These are phyloP conservation scores for Paramormyrops hopkinsi DNA, from an alignment of 2,797 vertebrate genomes.

Conservation along the genomic window DNA sequence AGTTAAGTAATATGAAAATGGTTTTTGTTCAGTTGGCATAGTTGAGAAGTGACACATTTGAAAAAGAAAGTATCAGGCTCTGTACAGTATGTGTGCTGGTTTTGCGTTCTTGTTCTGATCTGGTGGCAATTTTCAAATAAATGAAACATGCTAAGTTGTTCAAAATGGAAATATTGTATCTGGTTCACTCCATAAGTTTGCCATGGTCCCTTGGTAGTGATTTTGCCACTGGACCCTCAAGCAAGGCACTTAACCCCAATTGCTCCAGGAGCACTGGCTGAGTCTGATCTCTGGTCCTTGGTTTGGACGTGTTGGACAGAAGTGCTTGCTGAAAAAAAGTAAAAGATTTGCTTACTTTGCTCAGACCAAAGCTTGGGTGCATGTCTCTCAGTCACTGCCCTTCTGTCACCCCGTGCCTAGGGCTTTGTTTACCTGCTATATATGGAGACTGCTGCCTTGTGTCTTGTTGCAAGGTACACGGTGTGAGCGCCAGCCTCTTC, in stretches of 20 bases:
- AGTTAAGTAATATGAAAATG: not conserved
- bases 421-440: not conserved
- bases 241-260: not conserved
- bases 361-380: not conserved
- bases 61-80: not conserved
- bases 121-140: not conserved
- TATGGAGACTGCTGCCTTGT: not conserved
- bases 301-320: not conserved
- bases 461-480: constrained; percentile 64
- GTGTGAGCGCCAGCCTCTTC: constrained; percentile 73
- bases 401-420: not conserved
- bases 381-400: not conserved
- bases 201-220: not conserved
- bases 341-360: not conserved
- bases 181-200: not conserved
- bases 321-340: not conserved
- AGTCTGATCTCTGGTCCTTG: not conserved
- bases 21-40: not conserved
- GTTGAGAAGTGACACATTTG: not conserved
- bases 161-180: not conserved
- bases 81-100: not conserved
- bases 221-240: not conserved
- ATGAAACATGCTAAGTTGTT: not conserved
- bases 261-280: not conserved
- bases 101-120: not conserved